Conservation (phyloP, 2,113 vertebrate genomes). For the Trinectes maculatus region DNA sequence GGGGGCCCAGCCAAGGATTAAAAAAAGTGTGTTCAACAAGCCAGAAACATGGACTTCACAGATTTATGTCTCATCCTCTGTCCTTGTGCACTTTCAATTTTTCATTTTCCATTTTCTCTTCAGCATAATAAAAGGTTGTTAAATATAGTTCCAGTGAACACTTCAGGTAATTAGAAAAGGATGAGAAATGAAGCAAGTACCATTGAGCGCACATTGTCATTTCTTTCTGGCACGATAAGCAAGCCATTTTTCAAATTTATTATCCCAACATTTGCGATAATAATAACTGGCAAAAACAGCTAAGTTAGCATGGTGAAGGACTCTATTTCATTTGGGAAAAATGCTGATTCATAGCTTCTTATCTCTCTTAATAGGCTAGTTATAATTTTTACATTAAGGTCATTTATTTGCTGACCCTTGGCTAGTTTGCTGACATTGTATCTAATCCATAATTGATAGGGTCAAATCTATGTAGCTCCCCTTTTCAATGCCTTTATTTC, state of each 20-base stretch:
- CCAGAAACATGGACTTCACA: slow-evolving; percentile 42
- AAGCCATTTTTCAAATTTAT: slow-evolving; percentile 71
- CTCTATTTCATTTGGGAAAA: slow-evolving; percentile 39
- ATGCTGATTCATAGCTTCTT: slow-evolving; percentile 60
- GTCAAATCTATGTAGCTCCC: slow-evolving; percentile 38
- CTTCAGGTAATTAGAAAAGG: slow-evolving; percentile 77
- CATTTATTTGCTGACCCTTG: slow-evolving; percentile 52
- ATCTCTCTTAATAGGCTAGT: slow-evolving; percentile 57
- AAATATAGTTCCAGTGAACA: slow-evolving; percentile 77
- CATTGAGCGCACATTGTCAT: slow-evolving; percentile 60
- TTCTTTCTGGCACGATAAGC: slow-evolving; percentile 68
- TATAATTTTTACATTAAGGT: slow-evolving; percentile 49
- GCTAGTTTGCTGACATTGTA: slow-evolving; percentile 51
- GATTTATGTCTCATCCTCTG: slow-evolving; percentile 58
- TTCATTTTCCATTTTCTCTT: slow-evolving; percentile 55
- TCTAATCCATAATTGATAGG: slow-evolving; percentile 33
- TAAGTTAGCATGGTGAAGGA: slow-evolving; percentile 56
- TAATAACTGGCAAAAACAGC: slow-evolving; percentile 54
- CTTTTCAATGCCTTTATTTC: too few species aligned
- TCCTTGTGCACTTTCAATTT: slow-evolving; percentile 49
- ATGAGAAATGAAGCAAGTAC: slow-evolving; percentile 69
- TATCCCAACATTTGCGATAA: slow-evolving; percentile 55
- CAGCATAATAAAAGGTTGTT: slow-evolving; percentile 73
- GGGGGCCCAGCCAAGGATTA: slow-evolving; percentile 29
- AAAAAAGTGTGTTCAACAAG: slow-evolving; percentile 56